Conservation (phyloP, 1,140 invertebrate species). For the Drosophila melanica region DNA sequence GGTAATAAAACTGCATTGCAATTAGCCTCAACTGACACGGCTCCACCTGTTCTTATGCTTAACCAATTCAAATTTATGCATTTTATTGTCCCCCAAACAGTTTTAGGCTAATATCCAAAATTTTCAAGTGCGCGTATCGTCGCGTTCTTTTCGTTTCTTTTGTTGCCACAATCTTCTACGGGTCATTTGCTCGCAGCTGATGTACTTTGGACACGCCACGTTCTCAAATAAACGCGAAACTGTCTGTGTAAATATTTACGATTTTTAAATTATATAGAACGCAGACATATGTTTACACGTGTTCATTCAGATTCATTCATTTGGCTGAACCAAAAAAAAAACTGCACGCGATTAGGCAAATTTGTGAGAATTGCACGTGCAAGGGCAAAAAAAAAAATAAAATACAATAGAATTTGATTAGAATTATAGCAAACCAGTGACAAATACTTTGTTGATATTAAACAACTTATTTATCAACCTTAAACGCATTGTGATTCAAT, state of each 20-base stretch:
- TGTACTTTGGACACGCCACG: conserved; percentile 30
- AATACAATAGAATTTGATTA: neutral
- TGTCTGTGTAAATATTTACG: conserved; percentile 49
- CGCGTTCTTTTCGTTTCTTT: neutral
- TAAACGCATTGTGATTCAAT: too few species aligned
- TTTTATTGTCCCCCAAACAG: neutral
- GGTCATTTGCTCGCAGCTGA: neutral
- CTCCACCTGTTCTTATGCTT: neutral
- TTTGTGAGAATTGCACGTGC: conserved; percentile 13
- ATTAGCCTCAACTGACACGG: neutral
- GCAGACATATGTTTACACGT: neutral
- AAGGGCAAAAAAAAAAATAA: neutral
- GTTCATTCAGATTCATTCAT: conserved; percentile 3
- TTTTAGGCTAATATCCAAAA: neutral
- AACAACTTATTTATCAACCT: too few species aligned
- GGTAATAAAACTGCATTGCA: neutral
- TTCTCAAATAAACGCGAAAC: conserved; percentile 26
- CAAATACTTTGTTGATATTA: too few species aligned
- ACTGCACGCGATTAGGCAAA: conserved; percentile 29
- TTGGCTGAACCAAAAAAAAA: neutral
- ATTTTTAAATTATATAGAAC: conserved; percentile 18
- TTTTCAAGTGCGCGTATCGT: neutral
- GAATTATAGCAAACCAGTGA: neutral
- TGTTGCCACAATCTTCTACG: neutral
- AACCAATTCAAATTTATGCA: neutral